Percentiles rank a stretch among this genome's conserved stretches.
Evolutionary conservation across 2,113 vertebrate species (phyloP).

Genomic region (Charadrius vociferus): DNA sequence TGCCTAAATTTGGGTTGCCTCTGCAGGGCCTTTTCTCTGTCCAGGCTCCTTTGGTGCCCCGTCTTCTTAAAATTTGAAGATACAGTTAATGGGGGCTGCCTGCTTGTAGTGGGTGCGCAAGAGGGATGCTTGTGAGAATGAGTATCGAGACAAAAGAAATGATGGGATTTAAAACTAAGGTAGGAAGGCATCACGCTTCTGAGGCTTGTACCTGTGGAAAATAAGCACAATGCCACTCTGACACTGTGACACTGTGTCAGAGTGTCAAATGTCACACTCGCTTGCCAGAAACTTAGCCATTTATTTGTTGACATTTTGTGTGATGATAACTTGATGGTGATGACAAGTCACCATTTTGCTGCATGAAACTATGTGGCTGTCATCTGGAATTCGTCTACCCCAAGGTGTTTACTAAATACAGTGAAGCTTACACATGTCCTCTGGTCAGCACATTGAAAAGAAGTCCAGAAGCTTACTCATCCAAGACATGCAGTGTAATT

Average conservation of each 20-base stretch:
- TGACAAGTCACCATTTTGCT: not conserved
- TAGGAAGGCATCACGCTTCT: not conserved
- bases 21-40: not conserved
- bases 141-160: not conserved
- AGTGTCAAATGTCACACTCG: not conserved
- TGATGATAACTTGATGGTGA: not conserved
- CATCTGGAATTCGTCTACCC: not conserved
- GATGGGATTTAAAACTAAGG: not conserved
- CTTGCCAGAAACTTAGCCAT: not conserved
- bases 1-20: not conserved
- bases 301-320: not conserved
- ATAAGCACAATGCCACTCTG: not conserved
- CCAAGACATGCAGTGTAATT: slow-evolving; percentile 6
- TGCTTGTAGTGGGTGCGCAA: not conserved
- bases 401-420: slow-evolving; percentile 48
- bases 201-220: rapidly evolving
- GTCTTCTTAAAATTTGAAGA: not conserved
- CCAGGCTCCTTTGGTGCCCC: not conserved
- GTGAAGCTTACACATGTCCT: slow-evolving; percentile 34
- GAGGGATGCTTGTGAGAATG: not conserved
- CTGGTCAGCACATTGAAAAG: slow-evolving; percentile 40
- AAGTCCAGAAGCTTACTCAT: slow-evolving; percentile 49
- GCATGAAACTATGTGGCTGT: not conserved
- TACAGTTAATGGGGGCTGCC: not conserved
- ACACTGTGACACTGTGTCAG: not conserved